These are phyloP conservation scores for Acanthococcus lagerstroemiae DNA, from an alignment of 2,888 invertebrate genomes.

Conservation along the genomic window DNA sequence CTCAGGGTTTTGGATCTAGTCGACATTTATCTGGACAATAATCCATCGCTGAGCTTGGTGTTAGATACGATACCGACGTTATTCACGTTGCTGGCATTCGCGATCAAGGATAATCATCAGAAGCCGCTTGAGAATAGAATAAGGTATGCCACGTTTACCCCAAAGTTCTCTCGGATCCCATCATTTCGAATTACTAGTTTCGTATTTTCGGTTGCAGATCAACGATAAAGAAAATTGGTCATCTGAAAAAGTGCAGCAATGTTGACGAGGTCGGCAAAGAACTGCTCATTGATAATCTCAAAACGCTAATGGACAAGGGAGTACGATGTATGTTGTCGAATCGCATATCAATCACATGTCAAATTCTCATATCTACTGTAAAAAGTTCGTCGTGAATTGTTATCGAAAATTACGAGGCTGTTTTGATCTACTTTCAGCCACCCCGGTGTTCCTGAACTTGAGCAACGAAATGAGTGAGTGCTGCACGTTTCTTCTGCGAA, in stretches of 20 bases:
- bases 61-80: conserved; percentile 60
- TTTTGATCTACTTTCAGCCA: conserved; percentile 9
- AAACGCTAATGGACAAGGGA: conserved; percentile 33
- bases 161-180: too few relatives aligned
- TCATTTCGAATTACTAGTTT: background rate
- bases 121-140: conserved; percentile 55
- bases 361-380: too few relatives aligned
- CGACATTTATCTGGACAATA: conserved; percentile 60
- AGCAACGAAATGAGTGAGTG: conserved; percentile 33
- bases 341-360: too few relatives aligned
- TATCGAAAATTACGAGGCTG: background rate
- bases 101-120: conserved; percentile 57
- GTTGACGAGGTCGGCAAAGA: conserved; percentile 48
- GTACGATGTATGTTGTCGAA: conserved; percentile 31
- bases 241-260: conserved; percentile 51
- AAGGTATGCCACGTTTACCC: conserved; percentile 41
- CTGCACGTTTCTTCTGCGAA: conserved; percentile 33
- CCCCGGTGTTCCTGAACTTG: conserved; percentile 33
- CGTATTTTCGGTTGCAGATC: conserved; percentile 35
- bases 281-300: conserved; percentile 46
- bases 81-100: conserved; percentile 57
- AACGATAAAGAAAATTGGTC: conserved; percentile 52
- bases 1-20: conserved; percentile 60
- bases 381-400: background rate
- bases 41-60: conserved; percentile 56